phyloP scores from a whole-genome alignment of 2,888 invertebrate genomes.

The Thera obeliscata region DNA sequence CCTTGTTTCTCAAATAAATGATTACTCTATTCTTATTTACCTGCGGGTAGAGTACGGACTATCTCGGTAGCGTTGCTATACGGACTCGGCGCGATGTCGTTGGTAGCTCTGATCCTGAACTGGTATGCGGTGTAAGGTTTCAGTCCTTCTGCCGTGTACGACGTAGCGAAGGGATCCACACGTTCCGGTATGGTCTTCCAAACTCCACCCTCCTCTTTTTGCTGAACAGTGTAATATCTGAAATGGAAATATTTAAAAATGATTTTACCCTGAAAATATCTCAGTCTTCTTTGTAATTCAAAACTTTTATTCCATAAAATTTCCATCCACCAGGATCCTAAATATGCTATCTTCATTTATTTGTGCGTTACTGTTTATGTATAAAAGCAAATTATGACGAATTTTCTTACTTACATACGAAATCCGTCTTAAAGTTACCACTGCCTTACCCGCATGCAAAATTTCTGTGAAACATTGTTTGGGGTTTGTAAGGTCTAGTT shows the following conservation, averaged over 20 bases:
- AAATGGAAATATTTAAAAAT: background rate
- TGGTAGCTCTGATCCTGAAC: slow-evolving; percentile 97
- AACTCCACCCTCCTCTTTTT: slow-evolving; percentile 92
- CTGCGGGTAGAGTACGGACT: slow-evolving; percentile 94
- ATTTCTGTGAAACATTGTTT: no score
- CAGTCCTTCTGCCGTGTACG: slow-evolving; percentile 93
- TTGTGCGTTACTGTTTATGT: no score
- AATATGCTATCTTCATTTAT: no score
- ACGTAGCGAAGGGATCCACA: slow-evolving; percentile 93
- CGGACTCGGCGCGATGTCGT: slow-evolving; percentile 97
- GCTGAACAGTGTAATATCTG: slow-evolving; percentile 96
- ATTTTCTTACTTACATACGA: no score
- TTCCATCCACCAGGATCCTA: no score
- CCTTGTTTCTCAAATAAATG: no score
- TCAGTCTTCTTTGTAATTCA: no score
- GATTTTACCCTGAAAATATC: background rate
- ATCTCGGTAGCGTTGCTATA: slow-evolving; percentile 95
- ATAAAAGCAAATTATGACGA: no score
- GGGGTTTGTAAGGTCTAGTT: background rate
- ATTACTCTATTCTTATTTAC: slow-evolving; percentile 58
- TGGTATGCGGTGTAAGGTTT: slow-evolving; percentile 95
- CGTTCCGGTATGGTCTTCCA: slow-evolving; percentile 94
- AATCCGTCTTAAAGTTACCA: no score
- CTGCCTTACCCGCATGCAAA: no score
- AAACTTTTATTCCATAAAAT: no score